Evolutionary conservation across 2,888 invertebrate species (phyloP).

Genomic region (Lochmaea crataegi): DNA sequence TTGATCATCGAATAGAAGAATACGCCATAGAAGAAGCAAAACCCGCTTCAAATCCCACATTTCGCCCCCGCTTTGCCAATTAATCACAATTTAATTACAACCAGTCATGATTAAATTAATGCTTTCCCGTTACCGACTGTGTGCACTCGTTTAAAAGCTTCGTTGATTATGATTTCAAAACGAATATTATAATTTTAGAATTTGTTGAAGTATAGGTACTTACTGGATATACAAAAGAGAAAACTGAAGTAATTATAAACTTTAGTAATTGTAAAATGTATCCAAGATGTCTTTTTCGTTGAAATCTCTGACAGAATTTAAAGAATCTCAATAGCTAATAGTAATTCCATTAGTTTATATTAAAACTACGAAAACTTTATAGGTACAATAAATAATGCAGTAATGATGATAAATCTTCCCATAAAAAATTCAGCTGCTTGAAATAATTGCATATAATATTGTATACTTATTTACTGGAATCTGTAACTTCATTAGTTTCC

Average conservation of each 20-base stretch:
- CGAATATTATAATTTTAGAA: constrained; percentile 5
- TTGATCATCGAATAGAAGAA: neutral
- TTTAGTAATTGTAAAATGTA: neutral
- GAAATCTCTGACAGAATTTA: no score
- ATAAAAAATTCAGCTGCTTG: no score
- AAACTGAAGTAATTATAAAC: neutral
- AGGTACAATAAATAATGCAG: no score
- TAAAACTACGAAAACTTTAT: no score
- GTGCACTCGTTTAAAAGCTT: constrained; percentile 14
- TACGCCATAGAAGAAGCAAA: neutral
- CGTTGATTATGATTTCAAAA: constrained; percentile 16
- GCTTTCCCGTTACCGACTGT: constrained; percentile 17
- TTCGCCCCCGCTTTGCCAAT: constrained; percentile 45
- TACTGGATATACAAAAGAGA: neutral
- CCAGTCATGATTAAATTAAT: constrained; percentile 46
- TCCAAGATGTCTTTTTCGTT: no score
- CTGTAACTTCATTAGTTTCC: no score
- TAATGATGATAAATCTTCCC: no score
- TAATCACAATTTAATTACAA: constrained; percentile 51
- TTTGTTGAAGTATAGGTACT: neutral
- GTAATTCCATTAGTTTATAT: no score
- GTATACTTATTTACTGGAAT: no score
- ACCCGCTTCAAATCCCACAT: constrained; percentile 12
- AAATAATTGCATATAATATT: no score
- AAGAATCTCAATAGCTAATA: no score